A percentile compares a stretch with the other conserved stretches of the same genome.
Evolutionary conservation across 2,113 vertebrate species (phyloP).

Genomic region (Leucosticte australis): DNA sequence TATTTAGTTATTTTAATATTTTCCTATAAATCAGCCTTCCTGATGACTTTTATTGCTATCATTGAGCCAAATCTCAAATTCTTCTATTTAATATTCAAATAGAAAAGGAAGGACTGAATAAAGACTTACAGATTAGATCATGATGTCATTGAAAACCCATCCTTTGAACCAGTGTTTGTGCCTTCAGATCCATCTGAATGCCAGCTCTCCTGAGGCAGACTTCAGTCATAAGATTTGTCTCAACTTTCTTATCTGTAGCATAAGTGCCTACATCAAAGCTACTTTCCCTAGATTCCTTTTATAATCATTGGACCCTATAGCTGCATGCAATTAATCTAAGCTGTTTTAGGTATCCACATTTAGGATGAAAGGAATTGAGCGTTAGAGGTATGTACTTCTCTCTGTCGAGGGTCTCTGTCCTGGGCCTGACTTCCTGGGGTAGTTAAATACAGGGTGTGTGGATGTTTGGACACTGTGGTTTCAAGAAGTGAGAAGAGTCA

Average conservation of each 20-base stretch:
- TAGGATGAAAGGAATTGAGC: background rate
- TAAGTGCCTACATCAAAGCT: background rate
- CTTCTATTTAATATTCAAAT: slow-evolving; percentile 35
- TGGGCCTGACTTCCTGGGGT: background rate
- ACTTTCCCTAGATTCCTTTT: slow-evolving; percentile 3
- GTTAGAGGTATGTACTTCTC: background rate
- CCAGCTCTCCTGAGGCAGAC: background rate
- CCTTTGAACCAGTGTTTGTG: slow-evolving; percentile 4
- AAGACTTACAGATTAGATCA: slow-evolving; percentile 6
- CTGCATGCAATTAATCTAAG: background rate
- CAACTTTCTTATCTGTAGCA: background rate
- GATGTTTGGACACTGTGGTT: background rate
- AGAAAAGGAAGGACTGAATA: slow-evolving; percentile 4
- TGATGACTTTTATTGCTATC: slow-evolving; percentile 21
- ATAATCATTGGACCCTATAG: background rate
- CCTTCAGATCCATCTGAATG: slow-evolving; percentile 7
- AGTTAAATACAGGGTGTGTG: background rate
- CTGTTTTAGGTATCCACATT: background rate
- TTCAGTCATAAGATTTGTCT: slow-evolving; percentile 11
- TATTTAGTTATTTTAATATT: slow-evolving; percentile 56
- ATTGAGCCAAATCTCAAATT: slow-evolving; percentile 8
- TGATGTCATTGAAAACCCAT: slow-evolving; percentile 8
- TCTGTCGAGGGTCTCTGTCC: background rate
- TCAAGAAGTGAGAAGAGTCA: background rate
- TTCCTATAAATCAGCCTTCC: slow-evolving; percentile 10